Percentiles rank a stretch among this genome's conserved stretches.
Evolutionary conservation across 2,888 invertebrate genomes (phyloP).

Genomic region (Leucophenga montana): DNA sequence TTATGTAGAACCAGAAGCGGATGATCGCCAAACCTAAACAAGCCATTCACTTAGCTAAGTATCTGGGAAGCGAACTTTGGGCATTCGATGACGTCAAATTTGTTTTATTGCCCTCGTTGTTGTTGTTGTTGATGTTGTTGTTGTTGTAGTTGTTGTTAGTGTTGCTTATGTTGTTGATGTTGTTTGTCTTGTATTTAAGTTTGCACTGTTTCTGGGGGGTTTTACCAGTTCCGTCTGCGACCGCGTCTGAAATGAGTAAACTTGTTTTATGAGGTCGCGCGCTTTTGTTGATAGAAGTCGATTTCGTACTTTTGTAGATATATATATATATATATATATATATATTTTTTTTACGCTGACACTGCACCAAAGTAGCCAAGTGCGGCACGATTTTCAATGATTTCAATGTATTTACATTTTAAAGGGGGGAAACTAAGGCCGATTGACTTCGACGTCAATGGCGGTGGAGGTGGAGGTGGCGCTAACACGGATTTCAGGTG

Average conservation of each 20-base stretch:
- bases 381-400: not conserved
- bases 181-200: not conserved
- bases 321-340: too few relatives aligned
- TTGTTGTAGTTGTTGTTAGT: constrained; percentile 8
- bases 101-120: not conserved
- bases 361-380: constrained; percentile 6
- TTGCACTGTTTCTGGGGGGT: constrained; percentile 2
- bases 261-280: constrained; percentile 26
- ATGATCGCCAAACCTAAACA: not conserved
- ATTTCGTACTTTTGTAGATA: not conserved
- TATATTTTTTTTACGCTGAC: not conserved
- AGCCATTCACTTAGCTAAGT: too few relatives aligned
- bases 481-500: constrained; percentile 31
- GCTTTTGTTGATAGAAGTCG: not conserved
- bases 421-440: too few relatives aligned
- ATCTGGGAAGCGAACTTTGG: constrained; percentile 2
- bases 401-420: too few relatives aligned
- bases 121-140: not conserved
- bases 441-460: too few relatives aligned
- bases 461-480: not conserved
- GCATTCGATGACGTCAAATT: constrained; percentile 23
- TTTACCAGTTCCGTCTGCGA: constrained; percentile 18
- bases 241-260: constrained; percentile 19
- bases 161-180: not conserved
- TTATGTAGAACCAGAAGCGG: too few relatives aligned